Evolutionary conservation across 1,140 invertebrate genomes (phyloP), one percentile per base, ranked within the genome.

Genomic region (Alviniconcha marisindica): DNA sequence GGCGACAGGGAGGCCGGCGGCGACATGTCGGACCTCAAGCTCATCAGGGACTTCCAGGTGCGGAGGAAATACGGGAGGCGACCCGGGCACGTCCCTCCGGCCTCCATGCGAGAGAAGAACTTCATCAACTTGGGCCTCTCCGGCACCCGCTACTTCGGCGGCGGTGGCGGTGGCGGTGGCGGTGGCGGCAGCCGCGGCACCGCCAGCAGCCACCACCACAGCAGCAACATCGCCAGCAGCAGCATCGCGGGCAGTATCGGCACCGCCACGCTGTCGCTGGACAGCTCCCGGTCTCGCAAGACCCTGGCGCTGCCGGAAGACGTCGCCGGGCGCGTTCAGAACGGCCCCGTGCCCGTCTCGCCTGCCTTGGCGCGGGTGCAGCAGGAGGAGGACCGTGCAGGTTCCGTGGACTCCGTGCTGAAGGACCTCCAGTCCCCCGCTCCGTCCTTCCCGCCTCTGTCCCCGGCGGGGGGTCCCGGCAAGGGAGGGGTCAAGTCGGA

Each of bases 21-120:
- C 66, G 42, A 44, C 71, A 76, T 76, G 73, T 1, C 40, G 21
- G 73, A 76, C 42, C 28, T 76, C 21, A 76, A 76, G 44, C 44
- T 51, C 28, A 54, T 76, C 73, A n/a, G 73, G 44, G 73, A 76
- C 44, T 76, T 76, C 31, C 73, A 76, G 73, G 21, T 76, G 4
- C 40, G 73, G 42, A 3, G 73, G 28, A 76, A 76, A 31, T 76
- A 76, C 73, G 73, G 73, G 4, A n/a, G 42, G 36, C 4, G 73
- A 40, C 69, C 33, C 0, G 12, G 4, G 4, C 21, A 42, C 71
- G 31, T 31, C 38, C 31, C 15, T 36, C 28, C 28, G 2, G 2
- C 36, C 5, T 36, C 66, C 10, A 71, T 5, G 2, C 73, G 73
- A 14, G 40, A 40, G 24, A n/a, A 76, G 24, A 76, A 7, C 40